Evolutionary conservation across 2,797 vertebrate genomes (phyloP), one percentile per base, ranked within the genome.

Genomic region (Hylomyscus alleni): DNA sequence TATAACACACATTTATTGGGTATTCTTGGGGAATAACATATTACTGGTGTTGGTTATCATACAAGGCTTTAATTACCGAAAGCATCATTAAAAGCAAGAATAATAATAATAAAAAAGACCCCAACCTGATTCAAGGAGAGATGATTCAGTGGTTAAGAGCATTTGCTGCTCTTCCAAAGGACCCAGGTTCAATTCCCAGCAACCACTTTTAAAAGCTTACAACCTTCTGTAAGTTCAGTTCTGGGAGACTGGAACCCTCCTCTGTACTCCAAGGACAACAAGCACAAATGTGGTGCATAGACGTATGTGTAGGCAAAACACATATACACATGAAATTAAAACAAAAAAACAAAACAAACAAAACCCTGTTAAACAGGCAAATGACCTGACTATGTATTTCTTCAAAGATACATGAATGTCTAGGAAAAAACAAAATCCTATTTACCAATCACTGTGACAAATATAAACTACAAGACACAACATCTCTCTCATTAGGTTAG

Each of bases 61-160:
- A 90, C 19, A 92, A 91, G 19, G 17, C 52, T 95, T 94, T 88
- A 92, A 91, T 78, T 67, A 86, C 54, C 75, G 85, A 95, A 93
- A 83, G 82, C 10, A 82, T 7, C 19, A 83, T 52, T 50, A 56
- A 83, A 60, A 76, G 24, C 44, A 56, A 54, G 1, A 15, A 47
- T 7, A 87, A 69, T 20, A 47, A 20, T 17, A 34, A 15, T n/a
- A n/a, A 8, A 4, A 47, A 52, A 44, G 65, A 52, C 11, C 7
- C 9, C 9, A 65, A 29, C 8, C 9, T 72, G 31, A 91, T 73
- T 81, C 44, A 91, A 90, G 1, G 37, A 83, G 56, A 83, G 56
- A 83, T 17, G 80, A 40, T 29, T 60, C n/a, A 83, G 56, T 4
- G 15, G 56, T 44, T 62, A 83, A 62, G 81, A 83, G 37, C 24